Base-by-base conservation (phyloP, 2,113 vertebrate genomes). In the pig (Sus scrofa) region DNA sequence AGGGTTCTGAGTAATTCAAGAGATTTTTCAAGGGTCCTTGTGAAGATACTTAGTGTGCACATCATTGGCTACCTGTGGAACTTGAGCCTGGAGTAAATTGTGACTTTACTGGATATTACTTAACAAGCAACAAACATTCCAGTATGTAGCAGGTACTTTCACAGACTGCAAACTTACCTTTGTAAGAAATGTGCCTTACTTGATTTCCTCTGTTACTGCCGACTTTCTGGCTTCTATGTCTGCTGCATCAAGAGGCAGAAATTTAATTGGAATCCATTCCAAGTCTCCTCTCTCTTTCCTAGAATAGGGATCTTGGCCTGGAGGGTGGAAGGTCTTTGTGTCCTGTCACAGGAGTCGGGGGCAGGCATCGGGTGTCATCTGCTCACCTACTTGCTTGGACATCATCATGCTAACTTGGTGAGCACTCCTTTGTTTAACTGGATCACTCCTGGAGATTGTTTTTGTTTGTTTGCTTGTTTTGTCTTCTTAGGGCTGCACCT, bases 1-100 rank as follows among this genome's bases (percentile, higher is more conserved):
- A 85, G 86, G 95, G 95, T 96, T 77, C 79, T 85, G 83, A 71
- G 52, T 81, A 89, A 91, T 79, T 96, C n/a, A 86, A 94, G 77
- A 89, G 44, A 54, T 82, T 90, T 92, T 95, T 91, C 85, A 44
- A 79, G 82, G 50, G 34, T 82, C 16, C 86, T 95, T 97, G 83
- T 78, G 96, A 89, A 75, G 93, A 84, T 65, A 74, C 52, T 94
- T 86, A 39, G 39, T 88, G 92, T 94, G 74, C 85, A 90, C 50
- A 60, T 82, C 26, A 63, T 12, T 32, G 50, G 12, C 60, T 62
- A 58, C 82, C 56, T 73, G 96, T 85, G 75, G 75, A 92, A 78
- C 24, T 94, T 91, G 85, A 60, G 39, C 18, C 34, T 88, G 60
- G 50, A 94, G 82, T 88, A 54, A 92, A 90, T 90, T 85, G 11